phyloP scores from a whole-genome alignment of 1,140 invertebrate genomes.

The Heliconius eleuchia region DNA sequence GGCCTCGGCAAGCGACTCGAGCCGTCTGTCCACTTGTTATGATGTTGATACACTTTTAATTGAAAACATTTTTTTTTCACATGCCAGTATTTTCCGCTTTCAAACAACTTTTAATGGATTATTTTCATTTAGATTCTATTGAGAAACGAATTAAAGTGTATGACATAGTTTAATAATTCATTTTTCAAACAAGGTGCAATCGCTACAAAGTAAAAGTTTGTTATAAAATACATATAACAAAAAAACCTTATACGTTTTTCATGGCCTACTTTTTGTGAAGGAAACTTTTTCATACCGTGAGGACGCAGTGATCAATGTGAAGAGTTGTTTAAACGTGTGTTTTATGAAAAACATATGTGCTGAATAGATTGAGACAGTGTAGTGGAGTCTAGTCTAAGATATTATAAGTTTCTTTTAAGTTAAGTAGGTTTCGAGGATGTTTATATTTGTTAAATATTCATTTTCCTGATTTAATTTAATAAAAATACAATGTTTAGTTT shows the following conservation, averaged over 20 bases:
- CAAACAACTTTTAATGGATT: not conserved
- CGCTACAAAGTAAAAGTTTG: not conserved
- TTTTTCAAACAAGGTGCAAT: not conserved
- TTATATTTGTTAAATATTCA: too few species aligned
- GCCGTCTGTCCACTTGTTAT: constrained; percentile 5
- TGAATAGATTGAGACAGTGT: not conserved
- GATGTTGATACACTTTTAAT: constrained; percentile 7
- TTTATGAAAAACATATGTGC: not conserved
- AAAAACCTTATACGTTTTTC: not conserved
- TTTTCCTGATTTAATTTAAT: too few species aligned
- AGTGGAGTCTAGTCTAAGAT: not conserved
- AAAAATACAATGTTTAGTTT: too few species aligned
- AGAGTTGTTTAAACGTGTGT: not conserved
- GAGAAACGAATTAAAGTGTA: not conserved
- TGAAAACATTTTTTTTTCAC: constrained; percentile 6
- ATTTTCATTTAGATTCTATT: not conserved
- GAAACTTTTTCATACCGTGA: not conserved
- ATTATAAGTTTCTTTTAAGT: not conserved
- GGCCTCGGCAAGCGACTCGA: not conserved
- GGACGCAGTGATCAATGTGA: not conserved
- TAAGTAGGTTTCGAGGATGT: too few species aligned
- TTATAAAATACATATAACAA: not conserved
- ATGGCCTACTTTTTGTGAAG: constrained; percentile 7
- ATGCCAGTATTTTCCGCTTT: not conserved
- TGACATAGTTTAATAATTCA: not conserved